These are phyloP conservation scores for Podargus strigoides DNA, from an alignment of 2,797 vertebrate species.

Conservation along the genomic window DNA sequence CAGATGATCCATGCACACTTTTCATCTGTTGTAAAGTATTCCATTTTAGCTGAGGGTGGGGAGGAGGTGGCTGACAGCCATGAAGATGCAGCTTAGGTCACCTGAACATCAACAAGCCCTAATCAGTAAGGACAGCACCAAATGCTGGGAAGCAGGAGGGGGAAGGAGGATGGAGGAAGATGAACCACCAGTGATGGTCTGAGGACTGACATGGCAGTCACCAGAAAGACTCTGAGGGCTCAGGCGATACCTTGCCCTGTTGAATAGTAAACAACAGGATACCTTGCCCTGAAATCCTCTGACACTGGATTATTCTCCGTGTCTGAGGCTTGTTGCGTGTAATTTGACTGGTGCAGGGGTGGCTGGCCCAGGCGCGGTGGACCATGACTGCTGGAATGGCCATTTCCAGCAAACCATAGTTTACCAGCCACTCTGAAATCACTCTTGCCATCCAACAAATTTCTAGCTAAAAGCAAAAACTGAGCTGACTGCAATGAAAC, in stretches of 20 bases:
- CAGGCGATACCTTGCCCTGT: neutral
- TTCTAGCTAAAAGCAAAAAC: neutral
- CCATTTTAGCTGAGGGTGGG: neutral
- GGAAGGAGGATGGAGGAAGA: neutral
- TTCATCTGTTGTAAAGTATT: neutral
- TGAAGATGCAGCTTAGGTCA: neutral
- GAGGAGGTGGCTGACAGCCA: neutral
- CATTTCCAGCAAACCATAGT: neutral
- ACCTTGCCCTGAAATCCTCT: neutral
- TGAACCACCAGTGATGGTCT: neutral
- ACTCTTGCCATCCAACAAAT: neutral
- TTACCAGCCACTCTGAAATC: neutral
- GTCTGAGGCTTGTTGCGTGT: neutral
- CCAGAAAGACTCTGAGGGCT: neutral
- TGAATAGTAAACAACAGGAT: too few species aligned
- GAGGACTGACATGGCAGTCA: neutral
- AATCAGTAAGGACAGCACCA: neutral
- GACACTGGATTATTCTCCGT: neutral
- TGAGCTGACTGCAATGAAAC: neutral
- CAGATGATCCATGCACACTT: neutral
- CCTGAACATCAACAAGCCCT: neutral
- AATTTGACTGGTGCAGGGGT: neutral
- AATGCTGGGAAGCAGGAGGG: neutral
- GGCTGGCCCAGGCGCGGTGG: neutral
- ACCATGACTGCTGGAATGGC: neutral